Evolutionary conservation across 2,113 vertebrate genomes (phyloP), one percentile per base, ranked within the genome.

Genomic region (Alouatta palliata): DNA sequence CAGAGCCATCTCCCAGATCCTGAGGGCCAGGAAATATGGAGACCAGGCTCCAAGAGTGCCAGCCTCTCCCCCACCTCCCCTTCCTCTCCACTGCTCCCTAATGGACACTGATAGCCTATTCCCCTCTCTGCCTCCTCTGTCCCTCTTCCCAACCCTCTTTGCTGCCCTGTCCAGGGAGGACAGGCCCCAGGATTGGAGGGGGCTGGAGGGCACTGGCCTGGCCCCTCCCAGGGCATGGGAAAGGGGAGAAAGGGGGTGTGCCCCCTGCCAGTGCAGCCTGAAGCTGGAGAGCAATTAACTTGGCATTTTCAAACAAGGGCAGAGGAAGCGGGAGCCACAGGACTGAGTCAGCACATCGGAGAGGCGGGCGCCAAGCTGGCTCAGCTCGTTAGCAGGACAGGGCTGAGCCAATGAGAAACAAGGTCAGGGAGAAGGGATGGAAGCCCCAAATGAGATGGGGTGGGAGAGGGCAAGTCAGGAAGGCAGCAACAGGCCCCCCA

Each of bases 201-300:
- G 45, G 52, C 90, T 66, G 16, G 5, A 71, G 68, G 93, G 6
- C 13, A 1, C 73, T 49, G 23, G 45, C 61, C 89, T 81, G 47
- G 47, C 49, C 54, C 64, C 30, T 47, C 32, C 40, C 90, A 32
- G 47, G 77, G 52, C 43, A 0, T 21, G 27, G 3, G 47, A 66
- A 92, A 90, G 19, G 68, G 56, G 49, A 88, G 70, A 58, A 25
- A 21, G 66, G 61, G 73, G 17, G 49, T 4, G 0, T 82, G 81
- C 85, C 96, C 90, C 92, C 91, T 73, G 49, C 90, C 76, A 87
- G 47, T 30, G 84, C 92, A 84, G 87, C 97, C 94, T 77, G 68
- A 82, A 96, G 92, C 94, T 87, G 77, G 87, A 97, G 79, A 97
- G 96, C 98, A 97, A 97, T 98, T 97, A 97, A 94, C 96, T 88